A percentile compares a stretch with the other conserved stretches of the same genome.
Conservation (phyloP, 2,888 invertebrate genomes). For the Arctia plantaginis region DNA sequence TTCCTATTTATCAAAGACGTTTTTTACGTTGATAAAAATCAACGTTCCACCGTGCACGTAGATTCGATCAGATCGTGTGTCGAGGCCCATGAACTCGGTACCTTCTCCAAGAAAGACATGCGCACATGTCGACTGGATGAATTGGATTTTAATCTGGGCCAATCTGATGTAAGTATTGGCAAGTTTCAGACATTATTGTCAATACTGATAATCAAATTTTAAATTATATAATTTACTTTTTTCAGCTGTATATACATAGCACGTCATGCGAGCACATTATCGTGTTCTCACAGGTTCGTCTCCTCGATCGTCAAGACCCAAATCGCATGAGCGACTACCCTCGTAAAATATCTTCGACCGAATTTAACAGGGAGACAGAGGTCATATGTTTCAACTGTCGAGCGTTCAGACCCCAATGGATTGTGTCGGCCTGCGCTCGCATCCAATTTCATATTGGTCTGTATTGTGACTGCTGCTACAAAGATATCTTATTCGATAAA, state of each 20-base stretch:
- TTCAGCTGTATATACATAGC: conserved; percentile 1
- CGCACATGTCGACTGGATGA: neutral
- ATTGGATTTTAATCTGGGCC: neutral
- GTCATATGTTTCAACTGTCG: neutral
- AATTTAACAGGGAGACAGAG: neutral
- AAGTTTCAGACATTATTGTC: neutral
- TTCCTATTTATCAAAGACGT: neutral
- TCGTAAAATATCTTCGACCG: neutral
- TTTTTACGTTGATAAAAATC: neutral
- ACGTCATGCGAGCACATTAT: neutral
- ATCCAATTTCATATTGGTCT: neutral
- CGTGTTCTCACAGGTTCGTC: neutral
- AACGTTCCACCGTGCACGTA: neutral
- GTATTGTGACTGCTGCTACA: neutral
- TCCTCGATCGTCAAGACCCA: neutral
- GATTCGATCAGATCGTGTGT: neutral
- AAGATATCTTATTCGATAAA: neutral
- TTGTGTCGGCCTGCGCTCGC: neutral
- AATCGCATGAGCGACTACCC: neutral
- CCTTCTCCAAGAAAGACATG: neutral
- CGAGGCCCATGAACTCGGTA: neutral
- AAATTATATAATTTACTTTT: neutral
- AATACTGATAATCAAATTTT: neutral
- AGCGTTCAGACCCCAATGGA: neutral
- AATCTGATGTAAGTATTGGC: neutral